Base-by-base conservation (phyloP, 2,797 vertebrate genomes). In the Argentina silus region DNA sequence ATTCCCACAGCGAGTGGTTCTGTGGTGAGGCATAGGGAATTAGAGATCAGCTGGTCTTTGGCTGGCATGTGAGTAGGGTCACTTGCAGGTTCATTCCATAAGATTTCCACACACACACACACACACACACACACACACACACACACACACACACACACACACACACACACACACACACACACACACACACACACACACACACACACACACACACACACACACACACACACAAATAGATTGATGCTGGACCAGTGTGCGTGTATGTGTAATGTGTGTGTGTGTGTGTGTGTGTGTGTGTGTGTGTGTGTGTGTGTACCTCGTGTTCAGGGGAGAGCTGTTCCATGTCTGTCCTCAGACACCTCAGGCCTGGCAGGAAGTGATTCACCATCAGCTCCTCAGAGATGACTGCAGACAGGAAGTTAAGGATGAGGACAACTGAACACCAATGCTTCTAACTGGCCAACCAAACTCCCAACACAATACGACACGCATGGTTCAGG, bases 311-410 rank as follows among this genome's bases (percentile, higher is more conserved):
- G 55, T 93, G 88, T 81, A 99, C 98, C 96, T 99, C 98, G 59
- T 99, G 98, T 86, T 99, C 98, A 21, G 97, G 97, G 1, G 98
- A 99, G 53, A 99, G 96, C 63, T 97, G 97, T 83, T 99, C 98
- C 97, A 99, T 99, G 90, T 99, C 98, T 0, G 86, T 90, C 48
- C 96, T 95, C 81, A 99, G 95, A 94, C 97, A 99, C 89, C 96
- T 95, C 78, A 99, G 94, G 78, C 98, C 98, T 0, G 98, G 98
- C 89, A 99, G 93, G 92, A 99, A 99, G 90, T 99, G 97, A 93
- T 95, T 98, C 67, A 98, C 93, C 98, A 99, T 98, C 90, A 99
- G 94, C 80, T 99, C 98, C 77, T 99, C 98, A 56, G 98, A 99
- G 93, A 99, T 98, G 93, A 99, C 98, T 98, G 88, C 51, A 44